These are phyloP conservation scores for Typhlichthys subterraneus DNA, from an alignment of 2,797 vertebrate genomes.

Conservation along the genomic window DNA sequence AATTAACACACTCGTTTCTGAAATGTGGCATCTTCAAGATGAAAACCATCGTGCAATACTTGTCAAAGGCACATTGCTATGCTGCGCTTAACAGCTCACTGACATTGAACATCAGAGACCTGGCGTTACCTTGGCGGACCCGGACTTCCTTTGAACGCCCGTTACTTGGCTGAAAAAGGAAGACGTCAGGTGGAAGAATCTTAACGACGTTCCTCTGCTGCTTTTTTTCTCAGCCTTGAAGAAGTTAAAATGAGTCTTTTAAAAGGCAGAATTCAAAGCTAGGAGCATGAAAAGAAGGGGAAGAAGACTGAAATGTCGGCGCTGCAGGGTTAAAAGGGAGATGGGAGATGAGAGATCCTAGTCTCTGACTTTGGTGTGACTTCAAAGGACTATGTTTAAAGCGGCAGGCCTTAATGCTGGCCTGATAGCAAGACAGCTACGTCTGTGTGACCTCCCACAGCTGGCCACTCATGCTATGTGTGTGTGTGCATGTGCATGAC, in stretches of 20 bases:
- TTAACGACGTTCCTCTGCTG: constrained; percentile 65
- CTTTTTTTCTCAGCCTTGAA: constrained; percentile 74
- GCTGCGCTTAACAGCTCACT: constrained; percentile 51
- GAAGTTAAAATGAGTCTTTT: constrained; percentile 81
- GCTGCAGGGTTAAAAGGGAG: constrained; percentile 80
- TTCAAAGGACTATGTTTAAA: constrained; percentile 82
- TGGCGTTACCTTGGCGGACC: constrained; percentile 43
- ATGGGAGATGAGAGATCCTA: constrained; percentile 81
- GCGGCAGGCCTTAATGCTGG: constrained; percentile 78
- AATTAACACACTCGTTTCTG: background rate
- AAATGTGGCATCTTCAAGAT: constrained; percentile 41
- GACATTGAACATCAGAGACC: constrained; percentile 41
- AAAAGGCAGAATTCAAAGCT: constrained; percentile 80
- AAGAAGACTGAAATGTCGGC: constrained; percentile 76
- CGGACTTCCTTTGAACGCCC: constrained; percentile 67
- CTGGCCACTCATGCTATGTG: constrained; percentile 59
- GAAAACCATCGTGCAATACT: constrained; percentile 37
- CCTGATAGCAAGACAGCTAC: constrained; percentile 76
- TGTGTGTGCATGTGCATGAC: constrained; percentile 34
- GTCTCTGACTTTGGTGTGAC: constrained; percentile 83
- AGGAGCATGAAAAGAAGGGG: constrained; percentile 71
- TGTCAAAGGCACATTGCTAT: background rate
- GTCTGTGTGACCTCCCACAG: constrained; percentile 79
- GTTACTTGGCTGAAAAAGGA: constrained; percentile 64
- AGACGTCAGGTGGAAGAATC: constrained; percentile 71